These are phyloP conservation scores for Coturnix japonica DNA, from an alignment of 2,113 vertebrate genomes.

Conservation along the genomic window DNA sequence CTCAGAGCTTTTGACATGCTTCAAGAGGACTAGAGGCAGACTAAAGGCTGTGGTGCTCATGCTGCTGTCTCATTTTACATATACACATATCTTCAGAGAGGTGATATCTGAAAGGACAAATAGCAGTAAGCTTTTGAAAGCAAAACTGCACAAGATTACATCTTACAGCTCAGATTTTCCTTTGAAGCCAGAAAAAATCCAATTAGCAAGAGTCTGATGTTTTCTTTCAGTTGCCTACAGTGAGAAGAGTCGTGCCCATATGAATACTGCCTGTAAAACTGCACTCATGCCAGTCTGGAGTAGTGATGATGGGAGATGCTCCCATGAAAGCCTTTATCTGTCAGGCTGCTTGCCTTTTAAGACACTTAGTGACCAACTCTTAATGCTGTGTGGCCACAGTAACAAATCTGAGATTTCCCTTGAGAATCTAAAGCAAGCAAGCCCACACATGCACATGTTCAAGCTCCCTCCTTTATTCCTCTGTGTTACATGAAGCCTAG, in stretches of 20 bases:
- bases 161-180: background rate
- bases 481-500: background rate
- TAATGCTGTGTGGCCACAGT: background rate
- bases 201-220: background rate
- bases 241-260: background rate
- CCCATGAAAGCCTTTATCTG: background rate
- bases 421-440: background rate
- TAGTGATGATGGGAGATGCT: rapidly evolving
- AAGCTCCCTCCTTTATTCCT: background rate
- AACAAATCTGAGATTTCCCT: background rate
- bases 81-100: background rate
- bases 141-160: background rate
- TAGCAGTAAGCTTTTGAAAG: background rate
- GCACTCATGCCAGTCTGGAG: background rate
- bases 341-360: background rate
- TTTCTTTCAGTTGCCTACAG: background rate
- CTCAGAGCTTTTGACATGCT: conserved; percentile 5
- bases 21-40: background rate
- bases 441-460: background rate
- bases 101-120: conserved; percentile 6
- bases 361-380: background rate
- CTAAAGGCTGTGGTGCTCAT: background rate
- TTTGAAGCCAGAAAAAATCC: background rate
- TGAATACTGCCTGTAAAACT: background rate
- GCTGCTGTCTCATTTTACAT: background rate